Evolutionary conservation across 2,797 vertebrate genomes (phyloP).

Genomic region (Oreonectes daqikongensis): DNA sequence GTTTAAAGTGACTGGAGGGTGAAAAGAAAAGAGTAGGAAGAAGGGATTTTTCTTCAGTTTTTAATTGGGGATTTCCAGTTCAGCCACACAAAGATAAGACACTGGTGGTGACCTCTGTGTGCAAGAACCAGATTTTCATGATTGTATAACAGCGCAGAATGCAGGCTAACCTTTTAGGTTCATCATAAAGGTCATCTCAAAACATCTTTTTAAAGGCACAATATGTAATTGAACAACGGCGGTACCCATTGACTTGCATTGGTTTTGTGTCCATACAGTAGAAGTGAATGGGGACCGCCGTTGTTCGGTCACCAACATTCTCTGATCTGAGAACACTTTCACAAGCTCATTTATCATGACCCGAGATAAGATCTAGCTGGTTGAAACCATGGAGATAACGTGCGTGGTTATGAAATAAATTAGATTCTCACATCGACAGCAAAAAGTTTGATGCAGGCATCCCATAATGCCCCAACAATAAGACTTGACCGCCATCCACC

Average conservation of each 20-base stretch:
- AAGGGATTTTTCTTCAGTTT: constrained; percentile 36
- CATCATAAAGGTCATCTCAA: no score
- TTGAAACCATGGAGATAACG: background rate
- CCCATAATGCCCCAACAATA: constrained; percentile 24
- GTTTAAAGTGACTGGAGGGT: background rate
- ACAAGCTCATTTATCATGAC: background rate
- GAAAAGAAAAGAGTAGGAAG: constrained; percentile 8
- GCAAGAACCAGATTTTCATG: background rate
- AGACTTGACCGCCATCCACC: constrained; percentile 12
- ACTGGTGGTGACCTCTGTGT: constrained; percentile 48
- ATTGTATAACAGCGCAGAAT: background rate
- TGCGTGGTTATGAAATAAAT: constrained; percentile 59
- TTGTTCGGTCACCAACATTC: no score
- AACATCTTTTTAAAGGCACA: no score
- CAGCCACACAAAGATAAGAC: constrained; percentile 47
- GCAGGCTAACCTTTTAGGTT: background rate
- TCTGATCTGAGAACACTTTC: background rate
- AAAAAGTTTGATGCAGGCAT: constrained; percentile 6
- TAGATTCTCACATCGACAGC: constrained; percentile 62
- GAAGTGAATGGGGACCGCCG: no score
- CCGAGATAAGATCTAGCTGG: background rate
- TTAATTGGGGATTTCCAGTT: constrained; percentile 64
- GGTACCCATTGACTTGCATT: no score
- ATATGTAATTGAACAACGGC: no score
- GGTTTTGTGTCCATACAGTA: no score